Evolutionary conservation across 2,888 invertebrate genomes (phyloP).

Genomic region (Agrochola circellaris): DNA sequence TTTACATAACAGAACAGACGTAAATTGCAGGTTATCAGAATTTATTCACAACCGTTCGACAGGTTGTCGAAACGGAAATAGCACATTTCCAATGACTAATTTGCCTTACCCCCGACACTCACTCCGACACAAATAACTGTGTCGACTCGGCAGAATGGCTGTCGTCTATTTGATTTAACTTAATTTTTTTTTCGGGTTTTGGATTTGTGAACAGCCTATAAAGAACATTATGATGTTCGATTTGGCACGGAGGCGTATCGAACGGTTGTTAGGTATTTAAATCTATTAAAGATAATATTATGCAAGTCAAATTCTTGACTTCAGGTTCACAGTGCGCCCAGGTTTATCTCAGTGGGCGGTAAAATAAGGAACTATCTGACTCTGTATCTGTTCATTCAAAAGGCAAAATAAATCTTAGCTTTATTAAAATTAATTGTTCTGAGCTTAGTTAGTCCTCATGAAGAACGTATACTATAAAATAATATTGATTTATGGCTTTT

Average conservation of each 20-base stretch:
- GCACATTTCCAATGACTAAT: neutral
- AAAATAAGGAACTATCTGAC: constrained; percentile 8
- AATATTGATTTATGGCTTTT: neutral
- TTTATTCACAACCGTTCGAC: neutral
- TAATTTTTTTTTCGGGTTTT: too few species aligned
- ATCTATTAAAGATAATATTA: too few species aligned
- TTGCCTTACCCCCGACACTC: neutral
- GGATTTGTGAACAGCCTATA: neutral
- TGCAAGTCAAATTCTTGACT: neutral
- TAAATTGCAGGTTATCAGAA: too few species aligned
- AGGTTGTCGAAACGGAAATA: neutral
- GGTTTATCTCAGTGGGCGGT: neutral
- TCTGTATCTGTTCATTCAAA: too few species aligned
- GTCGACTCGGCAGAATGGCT: neutral
- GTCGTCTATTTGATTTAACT: neutral
- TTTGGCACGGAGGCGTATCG: too few species aligned
- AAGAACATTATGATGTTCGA: too few species aligned
- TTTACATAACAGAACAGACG: neutral
- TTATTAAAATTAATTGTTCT: neutral
- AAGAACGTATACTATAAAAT: neutral
- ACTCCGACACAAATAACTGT: too few species aligned
- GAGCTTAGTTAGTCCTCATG: too few species aligned
- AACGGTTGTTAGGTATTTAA: too few species aligned
- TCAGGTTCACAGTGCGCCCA: neutral
- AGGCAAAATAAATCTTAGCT: neutral